Conservation (phyloP, 1,140 invertebrate genomes). For the Spodoptera frugiperda region DNA sequence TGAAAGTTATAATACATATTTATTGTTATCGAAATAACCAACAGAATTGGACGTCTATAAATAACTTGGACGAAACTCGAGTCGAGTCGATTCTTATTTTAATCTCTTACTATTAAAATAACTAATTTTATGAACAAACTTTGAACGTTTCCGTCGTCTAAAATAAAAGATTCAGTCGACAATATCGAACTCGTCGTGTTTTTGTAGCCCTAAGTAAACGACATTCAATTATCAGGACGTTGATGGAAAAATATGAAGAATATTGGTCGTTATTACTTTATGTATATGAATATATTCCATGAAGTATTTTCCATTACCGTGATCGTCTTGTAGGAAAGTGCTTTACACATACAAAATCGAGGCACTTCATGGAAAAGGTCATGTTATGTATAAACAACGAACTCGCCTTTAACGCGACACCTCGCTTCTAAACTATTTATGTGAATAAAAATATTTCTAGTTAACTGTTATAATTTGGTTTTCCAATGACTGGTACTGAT, state of each 20-base stretch:
- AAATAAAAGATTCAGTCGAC: slow-evolving; percentile 3
- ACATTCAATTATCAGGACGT: slow-evolving; percentile 25
- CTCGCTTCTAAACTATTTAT: slow-evolving; percentile 1
- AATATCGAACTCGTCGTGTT: slow-evolving; percentile 11
- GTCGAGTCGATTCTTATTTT: too few species aligned
- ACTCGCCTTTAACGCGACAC: not conserved
- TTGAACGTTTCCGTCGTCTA: not conserved
- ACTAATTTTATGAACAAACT: too few species aligned
- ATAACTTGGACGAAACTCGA: too few species aligned
- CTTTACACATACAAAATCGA: not conserved
- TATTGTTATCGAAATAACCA: too few species aligned
- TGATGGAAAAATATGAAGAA: slow-evolving; percentile 27
- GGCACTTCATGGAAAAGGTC: slow-evolving; percentile 21
- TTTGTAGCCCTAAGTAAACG: not conserved
- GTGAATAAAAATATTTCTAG: not conserved
- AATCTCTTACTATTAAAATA: too few species aligned
- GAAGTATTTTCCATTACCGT: slow-evolving; percentile 24
- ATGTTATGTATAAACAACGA: slow-evolving; percentile 24
- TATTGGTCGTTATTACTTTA: slow-evolving; percentile 7
- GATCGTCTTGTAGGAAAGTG: slow-evolving; percentile 14
- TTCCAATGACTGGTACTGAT: too few species aligned
- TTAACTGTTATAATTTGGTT: too few species aligned
- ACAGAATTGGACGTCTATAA: too few species aligned
- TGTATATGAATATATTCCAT: slow-evolving; percentile 11
- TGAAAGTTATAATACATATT: too few species aligned